Base-by-base conservation (phyloP, 2,888 invertebrate genomes). In the Gibbula magus region DNA sequence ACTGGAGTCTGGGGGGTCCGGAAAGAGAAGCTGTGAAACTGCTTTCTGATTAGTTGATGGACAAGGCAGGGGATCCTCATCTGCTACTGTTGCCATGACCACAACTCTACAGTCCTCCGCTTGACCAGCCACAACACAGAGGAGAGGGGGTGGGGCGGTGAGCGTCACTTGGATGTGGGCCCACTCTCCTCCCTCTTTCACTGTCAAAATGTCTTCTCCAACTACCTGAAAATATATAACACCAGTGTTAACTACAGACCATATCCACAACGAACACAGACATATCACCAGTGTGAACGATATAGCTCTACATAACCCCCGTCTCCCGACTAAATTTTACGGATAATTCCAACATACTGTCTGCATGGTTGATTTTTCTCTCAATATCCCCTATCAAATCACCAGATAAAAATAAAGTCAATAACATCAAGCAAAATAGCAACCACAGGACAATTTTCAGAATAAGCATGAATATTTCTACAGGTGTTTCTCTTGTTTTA, bases 131-230 rank as follows among this genome's bases (percentile, higher is more conserved):
- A 82, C 77, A 25, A 79, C 29, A 73, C 87, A 87, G 7, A 86
- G 76, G 2, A 87, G 61, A 8, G 75, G 52, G 10, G 87, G 85
- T 18, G 87, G 87, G 2, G 84, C 86, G 13, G 83, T 87, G 22
- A 81, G 80, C 10, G 67, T 78, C 20, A 86, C 56, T 13, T 80
- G 52, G 76, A 87, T 79, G 32, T 66, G 18, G 5, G 53, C 77
- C 4, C 32, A 75, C 0, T 70, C 53, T 18, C 79, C 82, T 0
- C 84, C 84, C 51, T 84, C 84, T 45, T 39, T 80, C 25, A 85
- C 75, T 4, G 70, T 73, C 29, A 86, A 39, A 61, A 32, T 75
- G 20, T 67, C 74, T 1, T 74, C 78, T 51, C 80, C 56, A 18
- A 54, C 74, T 35, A 79, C 53, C 78, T 86, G 61, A 61, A 80